These are phyloP conservation scores for Radopholus similis DNA, from an alignment of 1,140 invertebrate genomes.

Conservation along the genomic window DNA sequence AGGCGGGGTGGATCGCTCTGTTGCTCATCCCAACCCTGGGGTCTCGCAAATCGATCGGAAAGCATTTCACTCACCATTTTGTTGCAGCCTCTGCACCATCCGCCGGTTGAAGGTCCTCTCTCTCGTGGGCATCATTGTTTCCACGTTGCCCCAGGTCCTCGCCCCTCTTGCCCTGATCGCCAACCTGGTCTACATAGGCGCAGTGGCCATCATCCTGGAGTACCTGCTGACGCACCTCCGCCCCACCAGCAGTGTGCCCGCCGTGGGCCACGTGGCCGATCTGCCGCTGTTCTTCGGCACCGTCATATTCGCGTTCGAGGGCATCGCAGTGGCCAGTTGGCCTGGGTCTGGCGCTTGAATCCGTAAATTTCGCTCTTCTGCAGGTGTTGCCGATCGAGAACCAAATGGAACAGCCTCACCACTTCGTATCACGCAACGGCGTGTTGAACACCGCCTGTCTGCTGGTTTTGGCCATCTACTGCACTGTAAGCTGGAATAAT, in stretches of 20 bases:
- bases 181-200: conserved; percentile 41
- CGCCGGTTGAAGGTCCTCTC: conserved; percentile 45
- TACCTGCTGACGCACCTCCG: conserved; percentile 40
- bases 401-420: conserved; percentile 51
- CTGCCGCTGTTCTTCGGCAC: conserved; percentile 83
- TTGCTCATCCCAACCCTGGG: conserved; percentile 38
- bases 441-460: conserved; percentile 52
- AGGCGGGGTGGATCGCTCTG: conserved; percentile 44
- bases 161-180: conserved; percentile 44
- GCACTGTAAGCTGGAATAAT: too few species aligned
- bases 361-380: not conserved
- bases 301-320: conserved; percentile 82
- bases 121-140: too few species aligned
- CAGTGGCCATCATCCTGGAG: conserved; percentile 36
- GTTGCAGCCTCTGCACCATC: conserved; percentile 36
- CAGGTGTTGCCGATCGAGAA: conserved; percentile 63
- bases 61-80: not conserved
- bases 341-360: too few species aligned
- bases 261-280: conserved; percentile 61
- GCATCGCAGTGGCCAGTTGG: conserved; percentile 74
- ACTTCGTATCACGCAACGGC: conserved; percentile 53
- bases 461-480: conserved; percentile 45
- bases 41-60: conserved; percentile 6
- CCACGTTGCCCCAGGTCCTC: too few species aligned
- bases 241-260: conserved; percentile 19